Percentiles rank a stretch among this genome's conserved stretches.
phyloP scores from a whole-genome alignment of 2,113 vertebrate genomes.

The Baryphthengus martii region DNA sequence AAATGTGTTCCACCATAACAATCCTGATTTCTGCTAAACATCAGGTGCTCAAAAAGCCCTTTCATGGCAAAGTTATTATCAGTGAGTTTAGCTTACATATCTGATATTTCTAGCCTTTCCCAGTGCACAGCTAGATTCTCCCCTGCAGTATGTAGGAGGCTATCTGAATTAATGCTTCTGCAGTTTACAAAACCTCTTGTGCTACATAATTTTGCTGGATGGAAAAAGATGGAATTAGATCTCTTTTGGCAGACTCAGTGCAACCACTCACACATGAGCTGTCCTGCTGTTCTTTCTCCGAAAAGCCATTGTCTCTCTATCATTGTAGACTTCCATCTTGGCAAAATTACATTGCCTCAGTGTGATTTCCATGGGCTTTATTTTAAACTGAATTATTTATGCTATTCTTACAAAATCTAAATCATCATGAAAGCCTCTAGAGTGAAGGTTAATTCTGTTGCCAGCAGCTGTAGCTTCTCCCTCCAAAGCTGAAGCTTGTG shows the following conservation, averaged over 20 bases:
- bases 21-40: background rate
- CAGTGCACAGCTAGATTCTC: background rate
- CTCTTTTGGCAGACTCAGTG: slow-evolving; percentile 20
- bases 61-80: background rate
- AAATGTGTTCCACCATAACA: background rate
- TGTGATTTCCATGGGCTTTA: slow-evolving; percentile 34
- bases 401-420: slow-evolving; percentile 41
- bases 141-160: background rate
- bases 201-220: slow-evolving; percentile 39
- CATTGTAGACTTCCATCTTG: slow-evolving; percentile 38
- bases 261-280: slow-evolving; percentile 19
- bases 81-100: background rate
- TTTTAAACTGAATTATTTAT: slow-evolving; percentile 62
- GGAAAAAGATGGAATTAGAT: slow-evolving; percentile 35
- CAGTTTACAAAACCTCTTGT: slow-evolving; percentile 32
- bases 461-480: background rate
- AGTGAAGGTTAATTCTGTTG: slow-evolving; percentile 50
- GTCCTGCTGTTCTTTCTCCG: slow-evolving; percentile 41
- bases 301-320: slow-evolving; percentile 22
- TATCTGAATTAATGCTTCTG: slow-evolving; percentile 49
- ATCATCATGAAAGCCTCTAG: slow-evolving; percentile 24
- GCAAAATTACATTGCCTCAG: slow-evolving; percentile 20
- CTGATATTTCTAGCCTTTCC: background rate
- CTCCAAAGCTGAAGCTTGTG: background rate
- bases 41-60: background rate